phyloP scores from a whole-genome alignment of 2,113 vertebrate species.

The Aepyceros melampus region DNA sequence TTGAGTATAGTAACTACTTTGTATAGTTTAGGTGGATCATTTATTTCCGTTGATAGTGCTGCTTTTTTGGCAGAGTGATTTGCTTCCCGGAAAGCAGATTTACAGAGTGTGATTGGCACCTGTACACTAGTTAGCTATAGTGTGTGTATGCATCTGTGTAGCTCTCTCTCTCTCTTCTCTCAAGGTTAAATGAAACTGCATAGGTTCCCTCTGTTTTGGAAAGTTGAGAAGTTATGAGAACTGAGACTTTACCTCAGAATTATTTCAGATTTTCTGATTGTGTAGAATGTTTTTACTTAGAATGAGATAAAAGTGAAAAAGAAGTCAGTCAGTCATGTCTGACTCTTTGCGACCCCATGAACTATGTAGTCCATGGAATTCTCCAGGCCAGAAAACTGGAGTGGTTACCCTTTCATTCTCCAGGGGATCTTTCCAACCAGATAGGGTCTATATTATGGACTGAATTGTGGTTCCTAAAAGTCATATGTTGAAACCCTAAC shows the following conservation, averaged over 20 bases:
- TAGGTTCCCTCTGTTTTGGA: not conserved
- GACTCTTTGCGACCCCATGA: not conserved
- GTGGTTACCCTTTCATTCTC: not conserved
- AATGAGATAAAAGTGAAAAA: not conserved
- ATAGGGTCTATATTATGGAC: not conserved
- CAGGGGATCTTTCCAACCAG: not conserved
- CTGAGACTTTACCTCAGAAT: not conserved
- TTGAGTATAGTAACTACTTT: not conserved
- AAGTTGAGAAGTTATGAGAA: not conserved
- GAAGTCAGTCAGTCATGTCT: not conserved
- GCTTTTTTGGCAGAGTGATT: not conserved
- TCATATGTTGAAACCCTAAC: not conserved
- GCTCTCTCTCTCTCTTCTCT: not conserved
- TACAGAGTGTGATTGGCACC: not conserved
- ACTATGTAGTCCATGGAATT: not conserved
- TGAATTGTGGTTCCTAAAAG: not conserved
- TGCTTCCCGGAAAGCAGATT: not conserved
- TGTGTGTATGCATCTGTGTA: not conserved
- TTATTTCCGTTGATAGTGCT: not conserved
- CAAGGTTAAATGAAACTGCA: not conserved
- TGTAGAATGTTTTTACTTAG: not conserved
- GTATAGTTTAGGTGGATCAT: not conserved
- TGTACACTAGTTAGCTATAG: not conserved
- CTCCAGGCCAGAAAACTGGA: not conserved
- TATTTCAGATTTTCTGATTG: not conserved